A percentile compares a stretch with the other conserved stretches of the same genome.
Evolutionary conservation across 2,113 vertebrate species (phyloP).

Genomic region (Bubalus kerabau): DNA sequence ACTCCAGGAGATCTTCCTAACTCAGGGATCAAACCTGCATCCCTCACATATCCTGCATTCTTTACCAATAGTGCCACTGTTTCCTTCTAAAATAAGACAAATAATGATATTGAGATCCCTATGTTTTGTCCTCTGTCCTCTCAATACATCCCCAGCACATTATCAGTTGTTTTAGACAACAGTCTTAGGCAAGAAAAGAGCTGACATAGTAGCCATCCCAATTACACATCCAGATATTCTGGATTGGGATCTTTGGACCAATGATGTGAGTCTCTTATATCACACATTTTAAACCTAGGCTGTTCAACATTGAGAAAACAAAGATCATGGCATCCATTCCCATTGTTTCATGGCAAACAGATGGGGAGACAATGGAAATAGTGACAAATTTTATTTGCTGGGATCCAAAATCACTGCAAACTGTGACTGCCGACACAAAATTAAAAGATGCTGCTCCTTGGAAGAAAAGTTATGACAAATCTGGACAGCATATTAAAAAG

Average conservation of each 20-base stretch:
- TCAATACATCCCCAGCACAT: neutral
- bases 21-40: neutral
- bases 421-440: neutral
- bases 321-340: neutral
- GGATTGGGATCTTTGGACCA: neutral
- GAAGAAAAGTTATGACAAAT: neutral
- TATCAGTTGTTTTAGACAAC: neutral
- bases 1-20: neutral
- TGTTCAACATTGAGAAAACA: neutral
- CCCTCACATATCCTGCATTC: neutral
- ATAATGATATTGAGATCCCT: neutral
- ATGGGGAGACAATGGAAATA: neutral
- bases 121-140: neutral
- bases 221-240: neutral
- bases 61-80: neutral
- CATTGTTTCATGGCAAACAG: neutral
- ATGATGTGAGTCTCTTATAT: neutral
- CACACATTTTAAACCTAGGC: neutral
- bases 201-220: neutral
- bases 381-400: neutral
- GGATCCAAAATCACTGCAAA: neutral
- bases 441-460: neutral
- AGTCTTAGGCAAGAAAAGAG: neutral
- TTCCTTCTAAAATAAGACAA: neutral
- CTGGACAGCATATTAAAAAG: neutral